Percentiles rank a stretch among this genome's conserved stretches.
Evolutionary conservation across 2,888 invertebrate genomes (phyloP).

Genomic region (Trissolcus japonicus): DNA sequence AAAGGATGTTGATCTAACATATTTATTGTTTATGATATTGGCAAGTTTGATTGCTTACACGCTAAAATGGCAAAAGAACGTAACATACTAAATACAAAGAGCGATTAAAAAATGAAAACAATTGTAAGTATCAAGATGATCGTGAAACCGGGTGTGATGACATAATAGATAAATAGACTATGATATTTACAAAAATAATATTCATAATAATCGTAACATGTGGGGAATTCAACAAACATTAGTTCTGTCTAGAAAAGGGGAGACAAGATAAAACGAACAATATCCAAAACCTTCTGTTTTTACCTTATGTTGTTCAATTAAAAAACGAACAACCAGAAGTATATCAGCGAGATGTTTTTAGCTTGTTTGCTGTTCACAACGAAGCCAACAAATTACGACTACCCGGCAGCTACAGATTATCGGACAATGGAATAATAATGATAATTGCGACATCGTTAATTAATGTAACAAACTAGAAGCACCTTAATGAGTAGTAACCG

Average conservation of each 20-base stretch:
- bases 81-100: constrained; percentile 66
- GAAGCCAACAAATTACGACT: constrained; percentile 50
- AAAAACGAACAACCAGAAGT: constrained; percentile 28
- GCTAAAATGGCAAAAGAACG: constrained; percentile 70
- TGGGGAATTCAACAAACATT: constrained; percentile 56
- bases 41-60: constrained; percentile 75
- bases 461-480: constrained; percentile 58
- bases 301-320: constrained; percentile 6
- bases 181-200: constrained; percentile 67
- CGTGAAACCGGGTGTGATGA: constrained; percentile 59
- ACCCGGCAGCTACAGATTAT: constrained; percentile 40
- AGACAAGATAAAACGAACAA: constrained; percentile 23
- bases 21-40: constrained; percentile 74
- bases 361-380: constrained; percentile 29
- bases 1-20: constrained; percentile 69
- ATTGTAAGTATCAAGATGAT: constrained; percentile 52
- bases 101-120: constrained; percentile 60
- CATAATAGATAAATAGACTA: constrained; percentile 66
- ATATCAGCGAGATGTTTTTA: constrained; percentile 8
- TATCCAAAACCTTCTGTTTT: constrained; percentile 19
- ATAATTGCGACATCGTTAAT: constrained; percentile 56
- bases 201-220: constrained; percentile 57
- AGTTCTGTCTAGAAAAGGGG: constrained; percentile 25
- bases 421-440: constrained; percentile 52
- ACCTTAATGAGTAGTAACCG: constrained; percentile 57